These are phyloP conservation scores for Sympetrum striolatum DNA, from an alignment of 2,888 invertebrate genomes.

Conservation along the genomic window DNA sequence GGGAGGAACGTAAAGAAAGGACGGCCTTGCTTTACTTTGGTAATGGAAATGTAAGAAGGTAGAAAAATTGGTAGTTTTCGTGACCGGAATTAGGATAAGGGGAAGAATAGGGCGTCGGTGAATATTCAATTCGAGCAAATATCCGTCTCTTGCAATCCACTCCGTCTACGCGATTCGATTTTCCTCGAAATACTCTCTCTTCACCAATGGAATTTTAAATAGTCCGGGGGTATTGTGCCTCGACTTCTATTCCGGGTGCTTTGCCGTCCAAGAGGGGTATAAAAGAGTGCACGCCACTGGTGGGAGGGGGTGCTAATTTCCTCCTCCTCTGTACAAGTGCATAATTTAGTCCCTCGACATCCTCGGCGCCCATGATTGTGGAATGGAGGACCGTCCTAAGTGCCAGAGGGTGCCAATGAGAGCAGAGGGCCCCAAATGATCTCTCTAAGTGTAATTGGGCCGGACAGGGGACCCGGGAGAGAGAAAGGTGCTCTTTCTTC, in stretches of 20 bases:
- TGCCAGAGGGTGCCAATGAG: background rate
- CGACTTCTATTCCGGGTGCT: background rate
- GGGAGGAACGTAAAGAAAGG: background rate
- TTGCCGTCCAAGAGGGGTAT: background rate
- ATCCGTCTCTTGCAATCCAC: background rate
- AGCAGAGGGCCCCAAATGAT: background rate
- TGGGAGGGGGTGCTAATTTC: background rate
- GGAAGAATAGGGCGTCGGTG: background rate
- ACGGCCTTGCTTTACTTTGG: background rate
- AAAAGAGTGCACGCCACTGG: background rate
- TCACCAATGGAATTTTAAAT: slow-evolving; percentile 13
- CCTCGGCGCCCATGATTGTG: background rate
- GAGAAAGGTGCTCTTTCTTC: background rate
- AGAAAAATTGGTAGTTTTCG: background rate
- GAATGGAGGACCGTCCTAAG: background rate
- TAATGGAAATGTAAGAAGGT: background rate
- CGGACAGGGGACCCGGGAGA: background rate
- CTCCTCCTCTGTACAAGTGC: slow-evolving; percentile 2
- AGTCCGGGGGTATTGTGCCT: slow-evolving; percentile 24
- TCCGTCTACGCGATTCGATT: background rate
- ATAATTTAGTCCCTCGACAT: slow-evolving; percentile 22
- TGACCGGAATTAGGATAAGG: background rate
- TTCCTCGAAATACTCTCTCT: background rate
- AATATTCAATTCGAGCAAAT: slow-evolving; percentile 30
- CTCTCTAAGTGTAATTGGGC: background rate